Base-by-base conservation (phyloP, 2,888 invertebrate genomes). In the Ellobium chinense region DNA sequence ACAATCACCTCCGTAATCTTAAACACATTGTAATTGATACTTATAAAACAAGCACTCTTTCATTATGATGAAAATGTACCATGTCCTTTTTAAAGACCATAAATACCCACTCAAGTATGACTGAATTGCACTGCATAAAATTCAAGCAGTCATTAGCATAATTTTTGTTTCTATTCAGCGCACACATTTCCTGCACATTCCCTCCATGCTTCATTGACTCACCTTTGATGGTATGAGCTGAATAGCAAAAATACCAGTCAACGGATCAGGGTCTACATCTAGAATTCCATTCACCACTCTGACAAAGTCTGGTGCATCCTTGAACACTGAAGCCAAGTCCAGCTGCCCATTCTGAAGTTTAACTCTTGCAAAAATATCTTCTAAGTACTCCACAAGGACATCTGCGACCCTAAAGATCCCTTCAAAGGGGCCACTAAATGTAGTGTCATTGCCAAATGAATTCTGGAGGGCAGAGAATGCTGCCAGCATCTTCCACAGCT, bases 281-380 rank as follows among this genome's bases (percentile, higher is more conserved):
- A 84, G 68, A 2, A 82, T 36, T 0, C 79, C 66, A 24, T 82
- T 58, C 14, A 86, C 34, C 24, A 86, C 54, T 18, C 62, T 56
- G 12, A 75, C 76, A 14, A 87, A 74, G 14, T 81, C 74, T 1
- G 83, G 83, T 9, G 82, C 78, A 36, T 82, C 84, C 14, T 72
- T 76, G 36, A 88, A 82, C 54, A 87, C 56, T 12, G 79, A 68
- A 0, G 83, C 84, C 36, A 88, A 78, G 80, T 87, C 85, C 36
- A 88, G 63, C 9, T 65, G 76, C 14, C 70, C 78, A 21, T 78
- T 83, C 34, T 82, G 58, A 7, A 77, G 56, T 31, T 69, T 46
- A n/a, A 85, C 24, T 37, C 80, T 74, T 27, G 62, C 72, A 62
- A 86, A 31, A 12, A 87, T 39, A 12, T 82, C 79, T 36, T 79